Conservation (phyloP, 2,888 invertebrate species). For the Dasysyrphus tricinctus region DNA sequence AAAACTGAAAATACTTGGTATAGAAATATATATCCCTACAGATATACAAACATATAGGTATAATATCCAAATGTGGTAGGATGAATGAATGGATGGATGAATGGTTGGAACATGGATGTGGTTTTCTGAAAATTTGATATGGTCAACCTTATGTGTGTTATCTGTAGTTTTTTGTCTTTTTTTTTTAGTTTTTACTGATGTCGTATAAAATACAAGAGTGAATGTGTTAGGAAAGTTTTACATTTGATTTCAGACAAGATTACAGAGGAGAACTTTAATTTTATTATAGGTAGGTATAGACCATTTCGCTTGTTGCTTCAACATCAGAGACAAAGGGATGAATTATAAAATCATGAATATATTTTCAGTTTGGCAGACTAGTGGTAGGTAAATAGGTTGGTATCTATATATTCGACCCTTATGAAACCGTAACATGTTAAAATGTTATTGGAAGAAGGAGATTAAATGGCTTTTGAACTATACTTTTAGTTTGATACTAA, state of each 20-base stretch:
- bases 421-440: too few species aligned
- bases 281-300: background rate
- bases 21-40: background rate
- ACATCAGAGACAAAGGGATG: background rate
- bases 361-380: background rate
- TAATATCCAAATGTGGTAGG: background rate
- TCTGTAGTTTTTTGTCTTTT: background rate
- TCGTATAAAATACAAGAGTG: background rate
- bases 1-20: slow-evolving; percentile 4
- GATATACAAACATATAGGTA: background rate
- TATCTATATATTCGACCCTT: background rate
- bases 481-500: too few species aligned
- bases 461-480: too few species aligned
- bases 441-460: too few species aligned
- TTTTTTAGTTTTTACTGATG: background rate
- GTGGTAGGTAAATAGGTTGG: too few species aligned
- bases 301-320: slow-evolving; percentile 23
- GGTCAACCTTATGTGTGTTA: slow-evolving; percentile 24
- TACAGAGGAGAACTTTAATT: background rate
- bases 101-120: slow-evolving; percentile 25
- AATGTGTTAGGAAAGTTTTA: background rate
- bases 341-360: background rate
- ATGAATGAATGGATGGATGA: background rate
- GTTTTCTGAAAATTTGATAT: slow-evolving; percentile 34
- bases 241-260: background rate